Conservation (phyloP, 2,888 invertebrate genomes). For the Sericinus montela region DNA sequence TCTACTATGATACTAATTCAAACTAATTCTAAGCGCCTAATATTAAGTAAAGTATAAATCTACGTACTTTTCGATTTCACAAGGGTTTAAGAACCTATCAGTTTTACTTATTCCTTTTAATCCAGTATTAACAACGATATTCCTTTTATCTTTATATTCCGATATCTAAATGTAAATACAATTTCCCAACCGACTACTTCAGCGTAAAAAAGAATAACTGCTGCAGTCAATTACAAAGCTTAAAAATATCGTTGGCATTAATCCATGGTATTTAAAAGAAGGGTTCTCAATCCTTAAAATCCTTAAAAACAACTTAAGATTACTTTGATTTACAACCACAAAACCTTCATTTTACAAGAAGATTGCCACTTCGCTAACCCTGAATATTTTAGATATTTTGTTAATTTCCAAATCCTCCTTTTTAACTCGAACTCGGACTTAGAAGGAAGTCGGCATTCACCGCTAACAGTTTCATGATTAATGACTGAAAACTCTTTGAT, state of each 20-base stretch:
- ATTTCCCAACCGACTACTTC: constrained; percentile 45
- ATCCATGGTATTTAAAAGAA: constrained; percentile 53
- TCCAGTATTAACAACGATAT: constrained; percentile 52
- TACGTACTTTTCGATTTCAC: too few species aligned
- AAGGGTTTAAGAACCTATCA: constrained; percentile 24
- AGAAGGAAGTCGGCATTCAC: constrained; percentile 70
- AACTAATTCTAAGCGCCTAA: too few species aligned
- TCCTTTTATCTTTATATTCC: constrained; percentile 44
- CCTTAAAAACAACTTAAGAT: constrained; percentile 68
- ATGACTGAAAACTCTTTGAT: constrained; percentile 80
- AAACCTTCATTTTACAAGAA: constrained; percentile 59
- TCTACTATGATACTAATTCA: too few species aligned
- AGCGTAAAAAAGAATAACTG: constrained; percentile 36
- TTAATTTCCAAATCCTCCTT: constrained; percentile 73
- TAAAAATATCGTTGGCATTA: constrained; percentile 68
- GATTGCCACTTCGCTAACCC: constrained; percentile 68
- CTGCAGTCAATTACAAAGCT: constrained; percentile 68
- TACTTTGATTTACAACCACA: constrained; percentile 55
- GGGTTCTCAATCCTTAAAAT: constrained; percentile 68
- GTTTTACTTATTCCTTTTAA: constrained; percentile 45
- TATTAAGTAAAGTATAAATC: too few species aligned
- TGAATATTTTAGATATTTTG: constrained; percentile 73
- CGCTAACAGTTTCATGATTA: constrained; percentile 80
- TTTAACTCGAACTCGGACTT: constrained; percentile 56
- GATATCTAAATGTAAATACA: constrained; percentile 56